A percentile compares a stretch with the other conserved stretches of the same genome.
These are phyloP conservation scores for Hestina assimilis DNA, from an alignment of 1,140 invertebrate genomes.

Conservation along the genomic window DNA sequence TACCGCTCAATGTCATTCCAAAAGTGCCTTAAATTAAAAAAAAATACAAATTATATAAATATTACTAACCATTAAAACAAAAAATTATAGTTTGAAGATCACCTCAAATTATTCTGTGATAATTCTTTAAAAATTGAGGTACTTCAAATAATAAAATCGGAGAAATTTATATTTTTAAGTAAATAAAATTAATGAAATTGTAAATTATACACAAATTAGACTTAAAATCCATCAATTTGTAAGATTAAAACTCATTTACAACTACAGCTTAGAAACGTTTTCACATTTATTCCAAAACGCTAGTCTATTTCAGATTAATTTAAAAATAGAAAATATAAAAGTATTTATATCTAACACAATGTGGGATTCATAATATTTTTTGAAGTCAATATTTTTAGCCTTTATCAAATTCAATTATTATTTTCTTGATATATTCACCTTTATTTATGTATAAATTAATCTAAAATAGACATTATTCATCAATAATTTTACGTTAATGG, in stretches of 20 bases:
- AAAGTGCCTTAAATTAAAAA: slow-evolving; percentile 51
- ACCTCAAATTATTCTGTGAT: slow-evolving; percentile 74
- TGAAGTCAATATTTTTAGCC: too few relatives aligned
- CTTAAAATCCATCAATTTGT: neutral
- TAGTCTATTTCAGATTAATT: too few relatives aligned
- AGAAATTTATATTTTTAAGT: neutral
- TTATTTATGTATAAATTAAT: slow-evolving; percentile 3
- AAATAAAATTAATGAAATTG: slow-evolving; percentile 26
- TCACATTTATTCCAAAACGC: neutral
- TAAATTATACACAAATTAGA: slow-evolving; percentile 15
- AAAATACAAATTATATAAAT: slow-evolving; percentile 26
- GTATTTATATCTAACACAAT: too few relatives aligned
- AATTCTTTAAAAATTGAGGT: slow-evolving; percentile 70
- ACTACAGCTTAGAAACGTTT: neutral
- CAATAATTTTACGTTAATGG: slow-evolving; percentile 22
- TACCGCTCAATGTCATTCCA: slow-evolving; percentile 68
- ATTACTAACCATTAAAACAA: slow-evolving; percentile 19
- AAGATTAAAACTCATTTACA: neutral
- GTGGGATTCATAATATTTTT: too few relatives aligned
- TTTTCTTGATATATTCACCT: too few relatives aligned
- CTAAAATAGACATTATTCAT: slow-evolving; percentile 11
- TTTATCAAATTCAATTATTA: too few relatives aligned
- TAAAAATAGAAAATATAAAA: too few relatives aligned
- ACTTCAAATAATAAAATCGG: slow-evolving; percentile 55
- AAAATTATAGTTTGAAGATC: slow-evolving; percentile 58